Evolutionary conservation across 2,797 vertebrate species (phyloP).

Genomic region (Chelonia mydas): DNA sequence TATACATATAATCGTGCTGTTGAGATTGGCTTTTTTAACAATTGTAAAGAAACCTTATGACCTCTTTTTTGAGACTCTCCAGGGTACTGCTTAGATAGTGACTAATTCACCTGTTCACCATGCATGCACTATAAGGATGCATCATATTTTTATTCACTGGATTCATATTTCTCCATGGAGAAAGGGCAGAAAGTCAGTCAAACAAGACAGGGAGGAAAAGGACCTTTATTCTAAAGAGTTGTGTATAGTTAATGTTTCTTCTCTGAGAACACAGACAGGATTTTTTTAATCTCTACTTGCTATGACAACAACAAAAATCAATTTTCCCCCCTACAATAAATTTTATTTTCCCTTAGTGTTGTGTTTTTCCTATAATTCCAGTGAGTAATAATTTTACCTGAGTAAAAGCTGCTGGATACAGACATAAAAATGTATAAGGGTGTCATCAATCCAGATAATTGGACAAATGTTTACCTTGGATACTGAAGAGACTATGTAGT

Average conservation of each 20-base stretch:
- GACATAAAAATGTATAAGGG: not conserved
- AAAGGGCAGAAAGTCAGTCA: not conserved
- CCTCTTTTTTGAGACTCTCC: not conserved
- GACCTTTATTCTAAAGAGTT: not conserved
- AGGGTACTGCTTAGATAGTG: not conserved
- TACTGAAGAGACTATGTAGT: rapidly evolving
- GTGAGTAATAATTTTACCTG: not conserved
- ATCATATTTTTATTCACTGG: not conserved
- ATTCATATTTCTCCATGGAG: not conserved
- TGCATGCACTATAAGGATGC: not conserved
- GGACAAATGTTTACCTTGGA: not conserved
- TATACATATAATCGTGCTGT: not conserved
- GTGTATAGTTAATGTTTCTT: not conserved
- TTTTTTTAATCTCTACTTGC: not conserved
- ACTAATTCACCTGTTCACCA: not conserved
- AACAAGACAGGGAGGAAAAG: not conserved
- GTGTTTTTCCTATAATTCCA: not conserved
- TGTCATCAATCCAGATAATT: not conserved
- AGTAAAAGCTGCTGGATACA: not conserved
- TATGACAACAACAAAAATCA: not conserved
- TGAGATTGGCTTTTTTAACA: not conserved
- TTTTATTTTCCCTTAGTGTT: not conserved
- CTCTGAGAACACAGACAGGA: not conserved
- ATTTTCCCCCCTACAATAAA: not conserved
- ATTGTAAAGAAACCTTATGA: not conserved